These are phyloP conservation scores for Sigmodon hispidus DNA, from an alignment of 2,113 vertebrate species.

Conservation along the genomic window DNA sequence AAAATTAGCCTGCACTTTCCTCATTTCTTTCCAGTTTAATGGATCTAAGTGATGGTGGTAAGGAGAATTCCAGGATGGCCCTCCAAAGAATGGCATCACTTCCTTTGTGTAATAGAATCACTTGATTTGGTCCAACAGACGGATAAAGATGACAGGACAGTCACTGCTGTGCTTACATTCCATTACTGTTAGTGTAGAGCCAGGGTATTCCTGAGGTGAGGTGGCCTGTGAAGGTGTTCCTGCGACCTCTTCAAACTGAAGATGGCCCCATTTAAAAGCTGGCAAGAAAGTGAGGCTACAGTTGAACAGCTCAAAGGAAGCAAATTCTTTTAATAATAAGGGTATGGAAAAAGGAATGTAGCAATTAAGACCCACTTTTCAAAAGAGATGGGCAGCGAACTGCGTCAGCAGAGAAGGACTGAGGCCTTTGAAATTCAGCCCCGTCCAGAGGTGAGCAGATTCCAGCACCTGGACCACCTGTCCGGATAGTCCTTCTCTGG, in stretches of 20 bases:
- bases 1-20: not conserved
- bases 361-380: not conserved
- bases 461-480: too few relatives aligned
- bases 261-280: not conserved
- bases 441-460: too few relatives aligned
- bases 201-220: not conserved
- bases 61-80: conserved; percentile 4
- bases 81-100: not conserved
- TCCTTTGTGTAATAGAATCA: not conserved
- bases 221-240: not conserved
- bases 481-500: too few relatives aligned
- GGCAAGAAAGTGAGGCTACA: not conserved
- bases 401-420: too few relatives aligned
- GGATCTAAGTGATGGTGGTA: not conserved
- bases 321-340: not conserved
- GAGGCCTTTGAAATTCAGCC: too few relatives aligned
- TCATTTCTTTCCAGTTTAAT: not conserved
- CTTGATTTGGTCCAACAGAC: not conserved
- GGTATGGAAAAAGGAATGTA: not conserved
- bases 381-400: not conserved
- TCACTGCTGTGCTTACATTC: not conserved
- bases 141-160: not conserved
- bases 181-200: not conserved
- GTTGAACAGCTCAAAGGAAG: not conserved
- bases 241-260: not conserved